A percentile compares a stretch with the other conserved stretches of the same genome.
Conservation (phyloP, 1,140 invertebrate genomes). For the Palaemon carinicauda region DNA sequence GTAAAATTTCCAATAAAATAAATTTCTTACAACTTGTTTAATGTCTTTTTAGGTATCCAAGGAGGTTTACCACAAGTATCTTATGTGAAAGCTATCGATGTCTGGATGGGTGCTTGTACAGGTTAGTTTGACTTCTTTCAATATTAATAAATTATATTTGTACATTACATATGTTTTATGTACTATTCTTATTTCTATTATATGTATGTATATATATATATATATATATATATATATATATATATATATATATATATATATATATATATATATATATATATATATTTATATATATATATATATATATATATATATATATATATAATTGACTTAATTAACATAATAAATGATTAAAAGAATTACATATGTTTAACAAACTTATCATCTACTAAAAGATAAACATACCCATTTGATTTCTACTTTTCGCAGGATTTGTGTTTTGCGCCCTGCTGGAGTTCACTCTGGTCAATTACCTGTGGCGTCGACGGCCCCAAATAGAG, state of each 20-base stretch:
- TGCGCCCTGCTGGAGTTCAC: constrained; percentile 49
- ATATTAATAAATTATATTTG: too few species aligned
- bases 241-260: background rate
- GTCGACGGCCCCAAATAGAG: constrained; percentile 33
- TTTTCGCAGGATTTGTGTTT: constrained; percentile 33
- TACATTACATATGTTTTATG: too few species aligned
- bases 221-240: background rate
- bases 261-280: background rate
- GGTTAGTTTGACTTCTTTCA: background rate
- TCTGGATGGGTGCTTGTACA: constrained; percentile 50
- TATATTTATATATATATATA: background rate
- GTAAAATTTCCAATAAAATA: too few species aligned
- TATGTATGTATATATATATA: background rate
- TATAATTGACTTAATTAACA: too few species aligned
- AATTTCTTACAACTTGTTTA: background rate
- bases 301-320: background rate
- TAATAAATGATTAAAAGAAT: too few species aligned
- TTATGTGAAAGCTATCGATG: constrained; percentile 47
- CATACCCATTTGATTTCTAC: background rate
- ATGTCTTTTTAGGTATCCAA: constrained; percentile 27
- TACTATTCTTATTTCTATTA: too few species aligned
- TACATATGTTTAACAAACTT: too few species aligned
- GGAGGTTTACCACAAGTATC: constrained; percentile 38
- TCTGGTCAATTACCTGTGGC: constrained; percentile 51
- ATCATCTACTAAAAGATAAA: too few species aligned